Base-by-base conservation (phyloP, 2,888 invertebrate species). In the Erannis defoliaria region DNA sequence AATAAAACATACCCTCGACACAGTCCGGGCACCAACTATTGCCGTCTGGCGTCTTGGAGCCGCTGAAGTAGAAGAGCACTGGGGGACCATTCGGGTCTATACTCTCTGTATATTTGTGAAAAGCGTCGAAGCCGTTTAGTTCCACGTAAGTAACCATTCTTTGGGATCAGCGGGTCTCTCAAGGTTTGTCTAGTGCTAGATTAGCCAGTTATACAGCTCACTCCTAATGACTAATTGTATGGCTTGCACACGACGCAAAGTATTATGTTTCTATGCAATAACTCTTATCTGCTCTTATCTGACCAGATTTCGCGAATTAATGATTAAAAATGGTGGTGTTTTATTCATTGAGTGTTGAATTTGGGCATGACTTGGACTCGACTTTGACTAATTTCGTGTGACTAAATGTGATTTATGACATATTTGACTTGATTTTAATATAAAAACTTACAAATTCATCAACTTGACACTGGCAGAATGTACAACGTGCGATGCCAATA, bases 21-120 rank as follows among this genome's bases (percentile, higher is more conserved):
- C 98, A 98, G 84, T 98, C 98, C 0, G 96, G 95, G 78, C 98
- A 98, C 98, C 98, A 98, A 83, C 97, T 98, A 56, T 94, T 85
- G 0, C 97, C 97, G 71, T 93, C 86, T 0, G 93, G 82, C 50
- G 94, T 80, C 84, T 95, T 95, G 37, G 94, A 90, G 18, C 97
- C 97, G 69, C 94, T 94, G 78, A 96, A 97, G 73, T 95, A 94
- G 51, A 96, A 88, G 67, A 94, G 72, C 35, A 86, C 82, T 5
- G 84, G 82, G 10, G 83, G 80, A 6, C 90, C 89, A 21, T 88
- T 80, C 0, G 75, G 62, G 55, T 94, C 89, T 43, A 95, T 88
- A 10, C 85, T 82, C 63, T 94, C 84, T 31, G 94, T 90, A 73
- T 94, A 94, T 71, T 94, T 88, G 0, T 89, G 75, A 77, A 96